A percentile compares a stretch with the other conserved stretches of the same genome.
Evolutionary conservation across 2,113 vertebrate species (phyloP).

Genomic region (Carassius auratus): DNA sequence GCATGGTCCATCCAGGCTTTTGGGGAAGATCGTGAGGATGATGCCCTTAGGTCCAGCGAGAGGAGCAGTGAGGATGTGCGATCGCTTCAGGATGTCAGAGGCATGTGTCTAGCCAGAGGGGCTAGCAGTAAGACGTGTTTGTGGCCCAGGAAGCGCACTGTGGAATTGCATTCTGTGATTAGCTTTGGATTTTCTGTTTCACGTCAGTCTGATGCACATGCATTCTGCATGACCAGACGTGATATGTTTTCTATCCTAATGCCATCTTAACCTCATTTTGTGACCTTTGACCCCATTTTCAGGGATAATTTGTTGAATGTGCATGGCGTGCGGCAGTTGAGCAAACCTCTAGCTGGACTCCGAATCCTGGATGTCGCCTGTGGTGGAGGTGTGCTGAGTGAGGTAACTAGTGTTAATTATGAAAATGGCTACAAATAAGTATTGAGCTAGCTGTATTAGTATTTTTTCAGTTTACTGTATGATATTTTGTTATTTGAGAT

Average conservation of each 20-base stretch:
- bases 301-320: conserved; percentile 91
- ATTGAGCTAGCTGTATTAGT: background rate
- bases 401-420: conserved; percentile 74
- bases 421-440: background rate
- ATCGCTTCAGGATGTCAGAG: conserved; percentile 10
- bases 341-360: conserved; percentile 83
- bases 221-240: background rate
- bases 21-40: background rate
- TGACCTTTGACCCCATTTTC: conserved; percentile 48
- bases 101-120: conserved; percentile 14
- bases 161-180: conserved; percentile 5
- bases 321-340: conserved; percentile 72
- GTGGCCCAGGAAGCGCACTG: background rate
- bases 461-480: conserved; percentile 65
- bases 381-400: conserved; percentile 90
- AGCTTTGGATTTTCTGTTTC: conserved; percentile 28
- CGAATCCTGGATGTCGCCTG: conserved; percentile 92
- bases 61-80: background rate
- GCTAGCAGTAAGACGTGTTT: background rate
- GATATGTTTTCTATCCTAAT: background rate
- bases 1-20: conserved; percentile 11
- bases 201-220: background rate
- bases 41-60: background rate
- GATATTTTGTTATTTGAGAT: background rate
- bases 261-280: background rate